Conservation (phyloP, 2,797 vertebrate genomes). For the Phalloptychus januarius region DNA sequence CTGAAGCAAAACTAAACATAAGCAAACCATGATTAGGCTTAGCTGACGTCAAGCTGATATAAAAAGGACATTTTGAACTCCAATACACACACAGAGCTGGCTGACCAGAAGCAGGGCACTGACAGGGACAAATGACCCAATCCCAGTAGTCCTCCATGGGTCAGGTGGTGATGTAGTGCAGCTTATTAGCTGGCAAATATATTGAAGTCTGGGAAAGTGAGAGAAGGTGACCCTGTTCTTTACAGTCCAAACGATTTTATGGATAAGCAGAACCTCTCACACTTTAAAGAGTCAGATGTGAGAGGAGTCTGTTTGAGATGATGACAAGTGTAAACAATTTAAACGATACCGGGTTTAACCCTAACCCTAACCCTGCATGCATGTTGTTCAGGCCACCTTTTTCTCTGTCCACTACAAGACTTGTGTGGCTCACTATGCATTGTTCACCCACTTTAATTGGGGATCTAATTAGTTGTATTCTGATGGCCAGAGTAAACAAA, state of each 20-base stretch:
- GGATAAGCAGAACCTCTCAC: background rate
- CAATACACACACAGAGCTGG: background rate
- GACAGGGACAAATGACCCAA: constrained; percentile 54
- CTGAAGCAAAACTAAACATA: background rate
- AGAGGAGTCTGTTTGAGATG: background rate
- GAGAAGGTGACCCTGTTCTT: constrained; percentile 14
- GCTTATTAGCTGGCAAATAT: constrained; percentile 65
- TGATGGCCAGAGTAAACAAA: background rate
- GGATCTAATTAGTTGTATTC: background rate
- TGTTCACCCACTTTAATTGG: background rate
- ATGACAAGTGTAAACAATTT: background rate
- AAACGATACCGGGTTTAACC: background rate
- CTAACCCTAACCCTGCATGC: too few relatives aligned
- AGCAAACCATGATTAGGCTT: background rate
- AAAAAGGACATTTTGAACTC: background rate
- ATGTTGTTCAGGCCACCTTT: background rate
- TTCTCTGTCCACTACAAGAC: background rate
- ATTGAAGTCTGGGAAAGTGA: constrained; percentile 44
- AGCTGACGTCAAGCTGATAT: background rate
- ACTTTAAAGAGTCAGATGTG: background rate
- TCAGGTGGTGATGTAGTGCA: constrained; percentile 58
- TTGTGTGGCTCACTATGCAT: background rate
- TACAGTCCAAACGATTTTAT: constrained; percentile 22
- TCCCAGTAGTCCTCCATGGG: constrained; percentile 44
- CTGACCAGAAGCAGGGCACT: constrained; percentile 20